These are phyloP conservation scores for Anticlea derivata DNA, from an alignment of 2,888 invertebrate genomes.

Conservation along the genomic window DNA sequence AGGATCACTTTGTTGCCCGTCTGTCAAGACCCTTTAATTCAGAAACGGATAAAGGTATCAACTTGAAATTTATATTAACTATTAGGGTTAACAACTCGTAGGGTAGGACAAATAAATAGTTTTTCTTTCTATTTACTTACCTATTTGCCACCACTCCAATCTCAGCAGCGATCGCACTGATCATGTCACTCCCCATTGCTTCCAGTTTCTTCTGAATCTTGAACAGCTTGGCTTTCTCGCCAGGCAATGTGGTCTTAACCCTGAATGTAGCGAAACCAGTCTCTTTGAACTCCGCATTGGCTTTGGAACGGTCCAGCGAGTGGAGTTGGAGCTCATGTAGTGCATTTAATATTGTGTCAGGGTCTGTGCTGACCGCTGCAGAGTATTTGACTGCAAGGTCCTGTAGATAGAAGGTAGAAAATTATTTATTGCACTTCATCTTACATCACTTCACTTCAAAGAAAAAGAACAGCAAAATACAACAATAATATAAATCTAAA, in stretches of 20 bases:
- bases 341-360: constrained; percentile 78
- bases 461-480: too few species aligned
- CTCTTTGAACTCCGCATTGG: constrained; percentile 86
- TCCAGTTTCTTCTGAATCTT: constrained; percentile 84
- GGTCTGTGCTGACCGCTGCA: constrained; percentile 76
- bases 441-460: too few species aligned
- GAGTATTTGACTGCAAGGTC: constrained; percentile 85
- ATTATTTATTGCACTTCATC: too few species aligned
- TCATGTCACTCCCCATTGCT: constrained; percentile 81
- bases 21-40: too few species aligned
- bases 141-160: constrained; percentile 65
- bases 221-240: constrained; percentile 73
- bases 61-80: too few species aligned
- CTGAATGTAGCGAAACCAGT: constrained; percentile 90
- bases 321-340: constrained; percentile 86
- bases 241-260: constrained; percentile 85
- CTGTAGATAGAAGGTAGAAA: constrained; percentile 68
- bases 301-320: constrained; percentile 88
- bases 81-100: too few species aligned
- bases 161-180: constrained; percentile 76
- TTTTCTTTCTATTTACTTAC: constrained; percentile 46
- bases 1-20: too few species aligned
- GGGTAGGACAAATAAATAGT: too few species aligned
- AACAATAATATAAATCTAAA: too few species aligned
- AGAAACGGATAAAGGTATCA: too few species aligned